Evolutionary conservation across 2,113 vertebrate genomes (phyloP).

Genomic region (Xenopus tropicalis): UCB_Xtro_10.0 CM004446.2:95920001-95920500

Average conservation of each 20-base stretch:
- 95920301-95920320: conserved; percentile 87
- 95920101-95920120: too few species aligned
- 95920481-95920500: conserved; percentile 90
- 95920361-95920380: conserved; percentile 99
- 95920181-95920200: too few species aligned
- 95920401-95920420: conserved; percentile 92
- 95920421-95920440: conserved; percentile 98
- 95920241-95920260: not conserved
- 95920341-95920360: conserved; percentile 92
- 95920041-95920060: not conserved
- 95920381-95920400: conserved; percentile 92
- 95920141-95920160: too few species aligned
- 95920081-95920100: too few species aligned
- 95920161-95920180: too few species aligned
- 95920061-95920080: not conserved
- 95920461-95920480: conserved; percentile 94
- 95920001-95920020: conserved; percentile 61
- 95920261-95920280: conserved; percentile 84
- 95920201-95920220: too few species aligned
- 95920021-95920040: not conserved
- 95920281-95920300: conserved; percentile 90
- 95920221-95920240: too few species aligned
- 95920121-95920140: too few species aligned
- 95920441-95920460: conserved; percentile 92
- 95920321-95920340: conserved; percentile 89